These are phyloP conservation scores for Apostichopus parvimensis DNA, from an alignment of 35 echinoderm and acorn worm genomes.

Conservation along the genomic window DNA sequence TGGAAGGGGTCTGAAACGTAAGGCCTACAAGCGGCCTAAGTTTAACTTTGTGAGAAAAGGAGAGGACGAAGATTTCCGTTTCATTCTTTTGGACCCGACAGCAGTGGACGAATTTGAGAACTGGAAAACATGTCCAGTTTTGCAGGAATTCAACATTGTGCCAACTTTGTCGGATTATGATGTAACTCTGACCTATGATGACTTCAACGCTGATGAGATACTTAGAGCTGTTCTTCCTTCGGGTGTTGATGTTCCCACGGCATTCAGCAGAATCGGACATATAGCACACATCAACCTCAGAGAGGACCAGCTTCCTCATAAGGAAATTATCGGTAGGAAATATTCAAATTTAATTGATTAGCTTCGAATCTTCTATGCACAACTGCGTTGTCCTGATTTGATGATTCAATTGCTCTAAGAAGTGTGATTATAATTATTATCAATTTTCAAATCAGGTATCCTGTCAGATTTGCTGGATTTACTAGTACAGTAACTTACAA, in stretches of 20 bases:
- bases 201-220: slow-evolving; percentile 79
- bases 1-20: neutral
- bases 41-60: slow-evolving; percentile 51
- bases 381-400: too few species aligned
- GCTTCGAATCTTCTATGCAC: too few species aligned
- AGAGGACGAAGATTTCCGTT: neutral
- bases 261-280: slow-evolving; percentile 91
- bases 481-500: too few species aligned
- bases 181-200: slow-evolving; percentile 65
- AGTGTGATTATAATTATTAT: too few species aligned
- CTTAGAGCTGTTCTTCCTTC: slow-evolving; percentile 67
- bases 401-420: too few species aligned
- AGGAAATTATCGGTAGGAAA: slow-evolving; percentile 82
- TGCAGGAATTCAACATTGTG: slow-evolving; percentile 60
- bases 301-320: slow-evolving; percentile 70
- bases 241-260: slow-evolving; percentile 66
- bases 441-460: too few species aligned
- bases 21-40: neutral
- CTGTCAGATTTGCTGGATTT: too few species aligned
- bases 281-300: slow-evolving; percentile 91
- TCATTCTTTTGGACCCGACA: slow-evolving; percentile 75
- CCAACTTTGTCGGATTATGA: slow-evolving; percentile 64
- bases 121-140: slow-evolving; percentile 47
- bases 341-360: neutral
- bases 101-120: slow-evolving; percentile 18